Evolutionary conservation across 1,140 invertebrate species (phyloP), one percentile per base, ranked within the genome.

Genomic region (Tetraneura akinire): DNA sequence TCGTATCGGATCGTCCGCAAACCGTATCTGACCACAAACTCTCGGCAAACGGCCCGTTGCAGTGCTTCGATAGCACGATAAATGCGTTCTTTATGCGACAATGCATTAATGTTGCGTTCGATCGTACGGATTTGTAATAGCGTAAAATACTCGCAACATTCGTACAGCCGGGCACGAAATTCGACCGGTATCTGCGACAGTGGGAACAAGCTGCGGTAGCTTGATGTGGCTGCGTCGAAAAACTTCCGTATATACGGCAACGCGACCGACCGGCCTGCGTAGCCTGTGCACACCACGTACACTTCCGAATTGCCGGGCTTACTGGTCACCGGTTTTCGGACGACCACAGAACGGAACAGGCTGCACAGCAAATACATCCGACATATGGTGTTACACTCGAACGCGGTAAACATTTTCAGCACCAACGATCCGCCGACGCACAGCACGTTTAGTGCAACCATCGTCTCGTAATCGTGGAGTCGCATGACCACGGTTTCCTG

Each of bases 231-330:
- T 10, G 10, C 9, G 18, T n/a, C 14, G 16, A 74, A 81, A 11
- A 47, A 60, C 37, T 4, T 29, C 0, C 10, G 80, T 9, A 80
- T 10, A 18, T 21, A 80, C 11, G 73, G 66, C 3, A 18, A 47
- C 11, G 73, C 53, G 6, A 23, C 8, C 14, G 55, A n/a, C 0
- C 37, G 23, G 23, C 80, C 73, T 81, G 86, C 87, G 84, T 90
- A 96, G 18, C 87, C 86, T n/a, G 89, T 82, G 84, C 94, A 95
- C 14, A 98, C 87, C 0, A 96, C 87, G 86, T 98, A 98, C 0
- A 93, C 89, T 86, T 98, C 96, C 0, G 96, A 98, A 86, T 98
- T 98, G 14, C 96, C 96, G 84, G 93, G 90, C 85, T 96, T 96
- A 55, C 96, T 98, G 0, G 94, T 95, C 0, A 90, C 91, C 11